Base-by-base conservation (phyloP, 2,888 invertebrate genomes). In the Hirudinaria manillensis region DNA sequence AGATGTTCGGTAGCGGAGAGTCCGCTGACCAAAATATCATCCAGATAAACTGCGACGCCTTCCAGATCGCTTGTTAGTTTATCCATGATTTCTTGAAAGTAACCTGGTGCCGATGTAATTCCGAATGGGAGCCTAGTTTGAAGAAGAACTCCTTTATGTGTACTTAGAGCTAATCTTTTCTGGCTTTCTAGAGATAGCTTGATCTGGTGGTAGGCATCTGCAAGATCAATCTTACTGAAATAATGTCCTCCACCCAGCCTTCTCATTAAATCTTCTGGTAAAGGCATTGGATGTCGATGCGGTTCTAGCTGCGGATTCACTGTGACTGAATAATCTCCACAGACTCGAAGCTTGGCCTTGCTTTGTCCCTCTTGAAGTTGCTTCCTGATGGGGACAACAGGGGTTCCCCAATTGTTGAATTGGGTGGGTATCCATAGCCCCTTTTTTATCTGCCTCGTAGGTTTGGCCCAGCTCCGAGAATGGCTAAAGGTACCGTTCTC, bases 1-100 rank as follows among this genome's bases (percentile, higher is more conserved):
- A n/a, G n/a, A n/a, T n/a, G n/a, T n/a, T n/a, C n/a, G n/a, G n/a
- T n/a, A n/a, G n/a, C n/a, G n/a, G n/a, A n/a, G n/a, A n/a, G n/a
- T n/a, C n/a, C n/a, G n/a, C n/a, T n/a, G n/a, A n/a, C n/a, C n/a
- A n/a, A n/a, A n/a, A n/a, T 67, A 16, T 67, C 67, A 67, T 67
- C 67, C 29, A 67, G 27, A 67, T 67, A 67, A 32, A 29, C 67
- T 21, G 24, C 29, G 21, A 67, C 29, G 21, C 27, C 6, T 67
- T 4, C 3, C 3, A 67, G 67, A 67, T 67, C 67, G 24, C 27
- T 3, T 32, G 67, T 67, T 3, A 67, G 4, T 32, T 34, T 67
- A 16, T 67, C 67, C 67, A 67, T 67, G 6, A 67, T 67, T 16
- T 67, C 67, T 67, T 67, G 67, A 34, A 67, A 67, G 16, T 67